Evolutionary conservation across 64 coral and sea anemone species (phyloP), one percentile per base, ranked within the genome.

Genomic region (Montipora efflorescens): DNA sequence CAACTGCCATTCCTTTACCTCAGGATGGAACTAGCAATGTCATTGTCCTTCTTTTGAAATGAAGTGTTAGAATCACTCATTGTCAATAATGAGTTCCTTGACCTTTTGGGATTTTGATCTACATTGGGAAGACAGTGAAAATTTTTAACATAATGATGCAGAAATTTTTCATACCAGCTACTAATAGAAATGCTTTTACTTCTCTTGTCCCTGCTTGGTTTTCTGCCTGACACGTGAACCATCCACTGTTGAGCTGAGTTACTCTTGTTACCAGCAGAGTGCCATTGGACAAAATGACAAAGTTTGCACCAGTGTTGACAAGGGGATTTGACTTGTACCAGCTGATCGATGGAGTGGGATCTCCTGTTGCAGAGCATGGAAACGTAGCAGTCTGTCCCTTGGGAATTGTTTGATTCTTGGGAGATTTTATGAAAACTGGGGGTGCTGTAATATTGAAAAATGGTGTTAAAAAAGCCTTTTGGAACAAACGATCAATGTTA

Each of bases 311-410:
- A 87, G 46, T 25, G 58, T 11, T 53, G 62, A 70, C 57, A 13
- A 11, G n/a, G n/a, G 47, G 6, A 16, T 76, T 79, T 68, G 45
- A 81, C 62, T 68, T 72, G 20, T 88, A 87, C 95, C 95, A 97
- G 48, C 69, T 94, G 88, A 97, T 88, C 14, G 67, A 74, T 87
- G 95, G 95, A 43, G 19, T 9, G 3, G 95, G 95, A 52, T 94
- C 89, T 67, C 95, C 95, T 19, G 58, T 28, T 18, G 83, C 92
- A 77, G 59, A 13, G 87, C 95, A 97, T 6, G 78, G 4, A 81
- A 97, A 82, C 11, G 15, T 43, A 6, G 92, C 83, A 77, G 67
- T 91, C 7, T 58, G 78, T 90, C 88, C 89, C 16, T 77, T 94
- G 13, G 64, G 69, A 49, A 94, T 74, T 1, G 83, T 97, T 82